phyloP scores from a whole-genome alignment of 2,797 vertebrate species.

The Channa striata region DNA sequence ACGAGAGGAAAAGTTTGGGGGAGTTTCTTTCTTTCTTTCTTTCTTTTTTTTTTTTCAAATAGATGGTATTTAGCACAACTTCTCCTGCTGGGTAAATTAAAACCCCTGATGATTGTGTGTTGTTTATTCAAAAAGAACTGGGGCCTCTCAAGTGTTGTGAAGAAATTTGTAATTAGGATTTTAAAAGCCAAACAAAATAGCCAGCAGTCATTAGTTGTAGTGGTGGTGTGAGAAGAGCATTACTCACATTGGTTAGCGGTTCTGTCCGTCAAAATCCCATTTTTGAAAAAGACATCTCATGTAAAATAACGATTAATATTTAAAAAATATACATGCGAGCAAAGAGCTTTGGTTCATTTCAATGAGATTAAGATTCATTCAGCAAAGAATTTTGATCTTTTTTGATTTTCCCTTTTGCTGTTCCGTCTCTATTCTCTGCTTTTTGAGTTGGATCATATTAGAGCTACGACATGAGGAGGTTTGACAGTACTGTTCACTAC shows the following conservation, averaged over 20 bases:
- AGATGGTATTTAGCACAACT: slow-evolving; percentile 63
- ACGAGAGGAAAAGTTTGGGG: slow-evolving; percentile 36
- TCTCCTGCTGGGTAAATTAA: slow-evolving; percentile 72
- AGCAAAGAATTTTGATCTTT: slow-evolving; percentile 27
- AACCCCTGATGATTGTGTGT: slow-evolving; percentile 61
- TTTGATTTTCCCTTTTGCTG: slow-evolving; percentile 35
- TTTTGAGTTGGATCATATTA: slow-evolving; percentile 54
- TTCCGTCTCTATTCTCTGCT: slow-evolving; percentile 45
- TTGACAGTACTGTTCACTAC: slow-evolving; percentile 47
- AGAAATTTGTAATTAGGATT: slow-evolving; percentile 73
- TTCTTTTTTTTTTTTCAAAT: slow-evolving; percentile 44
- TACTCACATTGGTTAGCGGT: slow-evolving; percentile 14
- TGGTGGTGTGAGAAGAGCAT: slow-evolving; percentile 30
- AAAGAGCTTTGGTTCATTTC: slow-evolving; percentile 48
- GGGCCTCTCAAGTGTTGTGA: slow-evolving; percentile 55
- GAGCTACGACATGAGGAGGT: slow-evolving; percentile 58
- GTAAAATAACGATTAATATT: slow-evolving; percentile 56
- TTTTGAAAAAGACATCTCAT: slow-evolving; percentile 39
- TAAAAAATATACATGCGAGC: slow-evolving; percentile 30
- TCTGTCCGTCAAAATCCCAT: slow-evolving; percentile 39
- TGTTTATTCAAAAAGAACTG: slow-evolving; percentile 75
- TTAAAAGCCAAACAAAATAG: slow-evolving; percentile 65
- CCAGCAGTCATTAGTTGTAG: slow-evolving; percentile 32
- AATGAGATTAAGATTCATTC: slow-evolving; percentile 40
- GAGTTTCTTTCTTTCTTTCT: slow-evolving; percentile 41